Evolutionary conservation across 2,888 invertebrate species (phyloP).

Genomic region (Galerucella nymphaeae): DNA sequence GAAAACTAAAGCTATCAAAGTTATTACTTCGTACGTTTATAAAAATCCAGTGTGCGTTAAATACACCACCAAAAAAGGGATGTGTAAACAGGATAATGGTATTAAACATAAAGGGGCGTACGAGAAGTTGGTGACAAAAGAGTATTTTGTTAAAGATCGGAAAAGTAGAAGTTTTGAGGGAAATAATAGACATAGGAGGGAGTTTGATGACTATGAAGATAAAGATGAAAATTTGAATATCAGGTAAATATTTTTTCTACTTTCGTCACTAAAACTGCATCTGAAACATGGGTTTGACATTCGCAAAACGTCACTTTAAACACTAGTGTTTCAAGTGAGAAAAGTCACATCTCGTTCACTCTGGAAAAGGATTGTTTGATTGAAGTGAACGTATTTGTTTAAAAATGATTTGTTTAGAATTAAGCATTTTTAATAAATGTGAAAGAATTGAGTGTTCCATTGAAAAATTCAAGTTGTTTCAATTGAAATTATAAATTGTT

Average conservation of each 20-base stretch:
- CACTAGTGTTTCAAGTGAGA: too few relatives aligned
- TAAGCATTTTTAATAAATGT: too few relatives aligned
- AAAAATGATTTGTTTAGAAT: too few relatives aligned
- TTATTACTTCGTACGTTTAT: conserved; percentile 61
- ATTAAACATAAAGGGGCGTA: conserved; percentile 47
- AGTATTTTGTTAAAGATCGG: conserved; percentile 54
- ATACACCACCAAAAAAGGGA: conserved; percentile 54
- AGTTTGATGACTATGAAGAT: conserved; percentile 18
- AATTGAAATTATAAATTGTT: too few relatives aligned
- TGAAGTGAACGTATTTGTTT: too few relatives aligned
- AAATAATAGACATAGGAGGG: conserved; percentile 26
- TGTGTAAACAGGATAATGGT: conserved; percentile 46
- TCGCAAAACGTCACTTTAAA: too few relatives aligned
- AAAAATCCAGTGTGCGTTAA: conserved; percentile 62
- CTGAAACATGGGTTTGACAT: too few relatives aligned
- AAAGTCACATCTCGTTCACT: too few relatives aligned
- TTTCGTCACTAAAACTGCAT: too few relatives aligned
- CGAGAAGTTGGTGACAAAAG: conserved; percentile 59
- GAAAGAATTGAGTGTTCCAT: too few relatives aligned
- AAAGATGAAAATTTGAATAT: conserved; percentile 11
- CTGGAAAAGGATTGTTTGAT: too few relatives aligned
- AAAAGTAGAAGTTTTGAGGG: conserved; percentile 26
- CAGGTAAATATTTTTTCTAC: conserved; percentile 16
- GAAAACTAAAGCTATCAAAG: conserved; percentile 60
- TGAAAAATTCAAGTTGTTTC: too few relatives aligned